phyloP scores from a whole-genome alignment of 1,140 invertebrate species.

The Mercenaria mercenaria region DNA sequence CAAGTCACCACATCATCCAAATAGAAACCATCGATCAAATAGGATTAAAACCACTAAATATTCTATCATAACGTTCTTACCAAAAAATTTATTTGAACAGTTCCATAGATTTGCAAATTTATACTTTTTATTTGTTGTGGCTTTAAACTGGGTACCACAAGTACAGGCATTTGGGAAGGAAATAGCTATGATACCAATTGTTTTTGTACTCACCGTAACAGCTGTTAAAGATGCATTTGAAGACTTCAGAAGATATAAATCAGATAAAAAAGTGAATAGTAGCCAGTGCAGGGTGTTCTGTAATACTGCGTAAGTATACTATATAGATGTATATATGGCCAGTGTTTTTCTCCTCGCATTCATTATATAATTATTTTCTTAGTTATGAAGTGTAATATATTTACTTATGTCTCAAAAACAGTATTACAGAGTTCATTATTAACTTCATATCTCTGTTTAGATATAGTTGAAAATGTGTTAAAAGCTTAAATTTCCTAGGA shows the following conservation, averaged over 20 bases:
- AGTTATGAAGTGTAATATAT: too few relatives aligned
- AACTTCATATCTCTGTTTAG: too few relatives aligned
- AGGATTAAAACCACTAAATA: conserved; percentile 95
- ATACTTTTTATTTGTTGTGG: conserved; percentile 98
- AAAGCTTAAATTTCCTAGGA: too few relatives aligned
- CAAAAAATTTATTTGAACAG: conserved; percentile 98
- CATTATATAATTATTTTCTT: too few relatives aligned
- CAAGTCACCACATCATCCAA: conserved; percentile 92
- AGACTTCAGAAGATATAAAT: conserved; percentile 94
- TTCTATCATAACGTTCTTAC: conserved; percentile 96
- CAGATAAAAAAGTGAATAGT: conserved; percentile 97
- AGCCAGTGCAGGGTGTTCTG: conserved; percentile 96
- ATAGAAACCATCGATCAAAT: conserved; percentile 90
- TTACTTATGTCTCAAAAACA: too few relatives aligned
- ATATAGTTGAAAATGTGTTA: too few relatives aligned
- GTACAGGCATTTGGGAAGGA: conserved; percentile 98
- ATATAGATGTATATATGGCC: too few relatives aligned
- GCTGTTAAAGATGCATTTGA: conserved; percentile 99
- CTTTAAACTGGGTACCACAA: conserved; percentile 96
- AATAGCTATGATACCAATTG: conserved; percentile 93
- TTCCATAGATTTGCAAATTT: conserved; percentile 99
- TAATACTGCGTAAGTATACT: conserved; percentile 76
- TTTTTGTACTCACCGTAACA: conserved; percentile 97
- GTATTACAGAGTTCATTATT: too few relatives aligned
- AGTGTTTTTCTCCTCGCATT: too few relatives aligned